phyloP scores from a whole-genome alignment of 2,113 vertebrate genomes.

The Corythornis madagascariensis region DNA sequence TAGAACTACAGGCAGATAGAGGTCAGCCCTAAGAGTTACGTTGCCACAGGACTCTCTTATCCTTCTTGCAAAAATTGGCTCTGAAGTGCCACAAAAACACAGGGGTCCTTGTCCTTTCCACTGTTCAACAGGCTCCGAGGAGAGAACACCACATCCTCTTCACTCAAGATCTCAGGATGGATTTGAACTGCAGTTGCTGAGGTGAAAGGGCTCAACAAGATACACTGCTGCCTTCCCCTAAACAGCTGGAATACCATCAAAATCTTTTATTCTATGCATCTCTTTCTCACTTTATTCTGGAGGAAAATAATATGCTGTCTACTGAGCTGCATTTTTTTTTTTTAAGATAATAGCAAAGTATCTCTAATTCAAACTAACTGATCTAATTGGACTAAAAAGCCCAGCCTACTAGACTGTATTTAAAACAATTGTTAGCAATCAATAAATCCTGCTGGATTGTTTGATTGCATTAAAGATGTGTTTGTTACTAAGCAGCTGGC shows the following conservation, averaged over 20 bases:
- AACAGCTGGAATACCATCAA: conserved; percentile 27
- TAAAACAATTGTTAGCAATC: conserved; percentile 81
- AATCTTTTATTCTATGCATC: background rate
- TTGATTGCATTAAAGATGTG: conserved; percentile 83
- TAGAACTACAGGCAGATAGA: conserved; percentile 37
- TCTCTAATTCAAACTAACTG: conserved; percentile 86
- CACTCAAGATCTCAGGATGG: conserved; percentile 48
- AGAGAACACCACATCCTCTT: conserved; percentile 29
- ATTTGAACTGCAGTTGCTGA: conserved; percentile 56
- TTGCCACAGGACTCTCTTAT: conserved; percentile 57
- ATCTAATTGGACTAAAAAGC: conserved; percentile 78
- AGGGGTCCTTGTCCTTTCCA: conserved; percentile 48
- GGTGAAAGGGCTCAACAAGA: conserved; percentile 51
- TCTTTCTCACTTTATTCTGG: background rate
- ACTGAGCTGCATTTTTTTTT: conserved; percentile 21
- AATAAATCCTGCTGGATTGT: conserved; percentile 79
- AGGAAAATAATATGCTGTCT: background rate
- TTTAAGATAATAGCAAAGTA: conserved; percentile 70
- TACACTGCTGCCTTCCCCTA: background rate
- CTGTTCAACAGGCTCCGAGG: conserved; percentile 55
- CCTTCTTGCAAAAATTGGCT: conserved; percentile 53
- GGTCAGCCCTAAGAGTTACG: conserved; percentile 59
- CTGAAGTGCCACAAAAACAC: conserved; percentile 47
- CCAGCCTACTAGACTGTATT: conserved; percentile 77
- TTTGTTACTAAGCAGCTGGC: conserved; percentile 79